These are phyloP conservation scores for Lophotriccus pileatus DNA, from an alignment of 2,797 vertebrate species.

Conservation along the genomic window DNA sequence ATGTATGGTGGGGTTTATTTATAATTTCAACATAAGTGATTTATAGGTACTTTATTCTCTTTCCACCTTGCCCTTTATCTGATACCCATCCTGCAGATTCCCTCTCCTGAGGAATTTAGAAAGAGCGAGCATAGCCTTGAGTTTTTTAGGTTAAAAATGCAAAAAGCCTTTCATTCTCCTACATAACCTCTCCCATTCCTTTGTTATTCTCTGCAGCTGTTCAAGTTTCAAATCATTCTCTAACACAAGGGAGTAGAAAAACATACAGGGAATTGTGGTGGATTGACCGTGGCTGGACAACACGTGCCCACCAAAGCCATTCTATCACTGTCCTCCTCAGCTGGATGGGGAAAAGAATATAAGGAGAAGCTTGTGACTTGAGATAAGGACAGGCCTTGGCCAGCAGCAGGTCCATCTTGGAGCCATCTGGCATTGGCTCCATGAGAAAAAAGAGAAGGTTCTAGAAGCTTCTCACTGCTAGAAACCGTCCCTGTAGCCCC, in stretches of 20 bases:
- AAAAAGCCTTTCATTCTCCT: background rate
- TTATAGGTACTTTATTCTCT: background rate
- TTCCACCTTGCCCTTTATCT: background rate
- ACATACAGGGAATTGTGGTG: background rate
- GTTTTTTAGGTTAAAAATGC: background rate
- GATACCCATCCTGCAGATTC: background rate
- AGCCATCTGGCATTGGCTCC: background rate
- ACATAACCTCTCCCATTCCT: background rate
- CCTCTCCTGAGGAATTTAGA: background rate
- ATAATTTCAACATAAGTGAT: background rate
- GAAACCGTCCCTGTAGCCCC: background rate
- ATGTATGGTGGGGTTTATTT: rapidly evolving
- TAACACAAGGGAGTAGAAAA: background rate
- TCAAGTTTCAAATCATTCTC: background rate
- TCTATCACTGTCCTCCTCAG: background rate
- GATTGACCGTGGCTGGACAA: background rate
- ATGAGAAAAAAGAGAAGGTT: background rate
- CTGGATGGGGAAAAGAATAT: background rate
- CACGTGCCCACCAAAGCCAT: background rate
- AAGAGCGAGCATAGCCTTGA: background rate
- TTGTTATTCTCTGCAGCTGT: background rate
- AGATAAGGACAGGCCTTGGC: background rate
- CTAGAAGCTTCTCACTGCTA: background rate
- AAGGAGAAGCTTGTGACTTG: background rate
- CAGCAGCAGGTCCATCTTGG: background rate